phyloP scores from a whole-genome alignment of 2,797 vertebrate genomes.

The Pangasius larnaudii region DNA sequence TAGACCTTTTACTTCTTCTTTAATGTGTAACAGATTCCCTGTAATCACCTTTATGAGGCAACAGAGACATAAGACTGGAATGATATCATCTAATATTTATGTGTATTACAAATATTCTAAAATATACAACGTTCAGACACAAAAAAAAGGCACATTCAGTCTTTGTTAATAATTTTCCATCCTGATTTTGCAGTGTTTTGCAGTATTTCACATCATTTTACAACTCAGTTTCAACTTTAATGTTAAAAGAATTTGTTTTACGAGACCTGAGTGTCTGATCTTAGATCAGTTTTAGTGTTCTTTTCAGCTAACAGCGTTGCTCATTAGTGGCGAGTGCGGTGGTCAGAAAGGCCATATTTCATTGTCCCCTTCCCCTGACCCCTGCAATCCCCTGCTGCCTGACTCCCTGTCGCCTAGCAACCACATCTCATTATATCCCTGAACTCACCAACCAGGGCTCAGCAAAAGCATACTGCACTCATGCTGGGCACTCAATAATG shows the following conservation, averaged over 20 bases:
- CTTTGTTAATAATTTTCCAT: not conserved
- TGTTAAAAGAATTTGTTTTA: not conserved
- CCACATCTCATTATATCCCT: slow-evolving; percentile 63
- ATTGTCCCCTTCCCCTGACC: slow-evolving; percentile 61
- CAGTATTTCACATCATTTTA: not conserved
- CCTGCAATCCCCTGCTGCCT: slow-evolving; percentile 65
- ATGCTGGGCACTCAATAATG: slow-evolving; percentile 54
- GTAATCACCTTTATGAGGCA: not conserved
- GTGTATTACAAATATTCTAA: not conserved
- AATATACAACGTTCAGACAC: not conserved
- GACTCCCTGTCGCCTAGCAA: slow-evolving; percentile 69
- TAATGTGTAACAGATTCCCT: not conserved
- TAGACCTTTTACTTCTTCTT: not conserved
- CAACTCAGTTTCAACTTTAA: not conserved
- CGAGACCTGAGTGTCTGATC: not conserved
- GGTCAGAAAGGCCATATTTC: slow-evolving; percentile 50
- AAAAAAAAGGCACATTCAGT: not conserved
- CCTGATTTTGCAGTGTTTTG: not conserved
- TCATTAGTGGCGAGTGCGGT: slow-evolving; percentile 42
- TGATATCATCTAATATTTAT: not conserved
- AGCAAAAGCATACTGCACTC: slow-evolving; percentile 4
- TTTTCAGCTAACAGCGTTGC: slow-evolving; percentile 4
- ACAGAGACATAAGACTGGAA: not conserved
- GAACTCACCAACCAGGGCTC: slow-evolving; percentile 47
- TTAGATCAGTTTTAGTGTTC: not conserved